Evolutionary conservation across 2,113 vertebrate species (phyloP), one percentile per base, ranked within the genome.

Genomic region (Microcebus griseorufus): DNA sequence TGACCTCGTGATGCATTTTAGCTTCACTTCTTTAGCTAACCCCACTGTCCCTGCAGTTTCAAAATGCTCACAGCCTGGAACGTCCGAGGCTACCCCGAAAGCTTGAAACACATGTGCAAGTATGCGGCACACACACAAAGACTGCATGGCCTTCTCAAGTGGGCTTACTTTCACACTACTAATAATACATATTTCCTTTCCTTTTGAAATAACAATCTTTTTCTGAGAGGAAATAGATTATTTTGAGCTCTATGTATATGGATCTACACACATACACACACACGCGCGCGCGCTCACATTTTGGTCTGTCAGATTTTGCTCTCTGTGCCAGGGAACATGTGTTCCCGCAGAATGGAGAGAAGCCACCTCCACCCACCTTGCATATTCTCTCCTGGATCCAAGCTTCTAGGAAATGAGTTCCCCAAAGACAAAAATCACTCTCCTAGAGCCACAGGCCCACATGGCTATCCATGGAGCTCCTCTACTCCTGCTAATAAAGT

Each of bases 381-480:
- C 97, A 98, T 97, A 98, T 98, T 98, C 98, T 97, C 97, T 97
- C 96, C 97, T 98, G 97, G 93, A 97, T 98, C 96, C 96, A 98
- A 98, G 97, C 96, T 98, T 98, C 97, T 97, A 98, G 97, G 97
- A 97, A 98, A 98, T 97, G 97, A 98, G 97, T 97, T 98, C 96
- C 97, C 95, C 93, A 97, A 94, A 94, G 95, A 93, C 60, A 95
- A 89, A 95, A 88, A 94, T 80, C 90, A 25, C 87, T 95, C 93
- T 95, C 79, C 86, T 72, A 84, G 89, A 97, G 80, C 96, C 96
- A 92, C 87, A 93, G 91, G 94, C 92, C 92, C 96, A 92, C 97
- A 92, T 91, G 87, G 95, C 75, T 94, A 48, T 92, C 93, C 89
- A 58, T 17, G 64, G 83, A 80, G 92, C 87, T 73, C 42, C 95